Conservation (phyloP, 2,888 invertebrate genomes). For the Crossocerus cetratus region DNA sequence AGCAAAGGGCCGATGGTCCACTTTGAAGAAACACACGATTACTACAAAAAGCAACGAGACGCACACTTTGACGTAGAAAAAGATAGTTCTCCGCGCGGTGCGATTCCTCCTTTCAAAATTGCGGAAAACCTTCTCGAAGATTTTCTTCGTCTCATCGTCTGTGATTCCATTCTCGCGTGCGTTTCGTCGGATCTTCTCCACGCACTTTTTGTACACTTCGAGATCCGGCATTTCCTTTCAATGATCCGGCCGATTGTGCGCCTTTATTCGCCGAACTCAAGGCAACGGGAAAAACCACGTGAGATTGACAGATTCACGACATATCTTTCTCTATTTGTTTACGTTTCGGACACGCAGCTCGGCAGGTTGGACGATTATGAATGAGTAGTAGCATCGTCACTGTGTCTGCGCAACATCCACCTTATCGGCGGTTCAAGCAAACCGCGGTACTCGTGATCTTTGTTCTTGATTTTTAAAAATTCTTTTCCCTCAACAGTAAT, state of each 20-base stretch:
- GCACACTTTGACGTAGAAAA: constrained; percentile 54
- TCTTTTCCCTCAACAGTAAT: too few relatives aligned
- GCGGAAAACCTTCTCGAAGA: constrained; percentile 80
- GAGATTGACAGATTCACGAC: too few relatives aligned
- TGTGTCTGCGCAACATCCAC: too few relatives aligned
- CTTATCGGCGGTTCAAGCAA: too few relatives aligned
- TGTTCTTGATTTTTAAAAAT: too few relatives aligned
- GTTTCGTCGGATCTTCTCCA: constrained; percentile 80
- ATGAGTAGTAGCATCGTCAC: too few relatives aligned
- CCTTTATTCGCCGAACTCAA: too few relatives aligned
- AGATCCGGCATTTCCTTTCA: constrained; percentile 44
- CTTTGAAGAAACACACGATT: constrained; percentile 75
- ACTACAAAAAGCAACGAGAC: constrained; percentile 70
- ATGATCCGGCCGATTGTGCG: neutral
- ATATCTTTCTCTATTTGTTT: too few relatives aligned
- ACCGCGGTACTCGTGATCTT: too few relatives aligned
- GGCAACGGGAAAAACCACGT: too few relatives aligned
- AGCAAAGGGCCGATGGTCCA: constrained; percentile 82
- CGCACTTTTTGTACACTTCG: constrained; percentile 69
- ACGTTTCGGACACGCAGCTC: too few relatives aligned
- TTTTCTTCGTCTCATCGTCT: constrained; percentile 81
- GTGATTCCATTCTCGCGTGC: constrained; percentile 81
- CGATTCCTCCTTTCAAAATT: constrained; percentile 71
- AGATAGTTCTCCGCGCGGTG: constrained; percentile 32
- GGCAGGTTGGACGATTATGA: too few relatives aligned